Evolutionary conservation across 2,797 vertebrate genomes (phyloP).

Genomic region (Pagetopsis macropterus): DNA sequence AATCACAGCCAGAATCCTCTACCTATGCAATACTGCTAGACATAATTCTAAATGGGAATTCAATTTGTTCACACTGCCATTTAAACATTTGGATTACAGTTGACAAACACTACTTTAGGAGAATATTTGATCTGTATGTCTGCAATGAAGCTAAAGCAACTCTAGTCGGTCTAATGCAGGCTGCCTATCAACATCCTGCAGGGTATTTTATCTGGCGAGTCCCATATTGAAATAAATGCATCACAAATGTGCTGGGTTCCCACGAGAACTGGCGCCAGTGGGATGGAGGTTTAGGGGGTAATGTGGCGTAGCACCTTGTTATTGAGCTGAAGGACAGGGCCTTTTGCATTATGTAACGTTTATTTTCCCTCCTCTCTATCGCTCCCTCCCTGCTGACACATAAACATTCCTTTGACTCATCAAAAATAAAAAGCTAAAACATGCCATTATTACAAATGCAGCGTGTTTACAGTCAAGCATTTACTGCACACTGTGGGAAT

Average conservation of each 20-base stretch:
- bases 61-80: slow-evolving; percentile 17
- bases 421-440: slow-evolving; percentile 26
- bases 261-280: slow-evolving; percentile 72
- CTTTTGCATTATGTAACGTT: slow-evolving; percentile 81
- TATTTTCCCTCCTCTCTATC: slow-evolving; percentile 54
- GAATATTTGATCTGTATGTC: slow-evolving; percentile 23
- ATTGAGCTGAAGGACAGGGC: slow-evolving; percentile 81
- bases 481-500: slow-evolving; percentile 6
- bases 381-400: slow-evolving; percentile 26
- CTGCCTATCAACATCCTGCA: slow-evolving; percentile 65
- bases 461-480: slow-evolving; percentile 16
- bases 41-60: slow-evolving; percentile 7
- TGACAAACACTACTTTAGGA: slow-evolving; percentile 25
- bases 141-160: slow-evolving; percentile 41
- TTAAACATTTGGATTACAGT: slow-evolving; percentile 27
- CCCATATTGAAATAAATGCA: slow-evolving; percentile 82
- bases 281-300: slow-evolving; percentile 79
- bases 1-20: slow-evolving; percentile 7
- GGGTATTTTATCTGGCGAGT: slow-evolving; percentile 70
- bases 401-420: slow-evolving; percentile 55
- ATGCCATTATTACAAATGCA: slow-evolving; percentile 19
- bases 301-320: slow-evolving; percentile 84
- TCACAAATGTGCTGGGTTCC: slow-evolving; percentile 80
- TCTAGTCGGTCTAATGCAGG: slow-evolving; percentile 32
- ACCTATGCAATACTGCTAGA: not conserved